A percentile compares a stretch with the other conserved stretches of the same genome.
phyloP scores from a whole-genome alignment of 2,797 vertebrate species.

The Sebastes iracundus region DNA sequence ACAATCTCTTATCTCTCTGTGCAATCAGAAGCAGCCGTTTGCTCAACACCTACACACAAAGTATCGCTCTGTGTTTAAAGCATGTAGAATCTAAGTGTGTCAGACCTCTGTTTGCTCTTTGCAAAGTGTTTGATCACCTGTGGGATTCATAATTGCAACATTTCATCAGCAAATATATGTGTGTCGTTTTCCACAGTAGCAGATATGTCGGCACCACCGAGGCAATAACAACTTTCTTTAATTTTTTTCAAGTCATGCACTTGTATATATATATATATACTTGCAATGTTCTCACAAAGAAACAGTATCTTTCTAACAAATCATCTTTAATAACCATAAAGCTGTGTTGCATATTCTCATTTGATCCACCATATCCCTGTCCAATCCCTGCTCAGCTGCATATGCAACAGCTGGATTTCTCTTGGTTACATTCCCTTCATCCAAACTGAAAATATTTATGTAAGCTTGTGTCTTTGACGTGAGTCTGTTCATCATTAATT shows the following conservation, averaged over 20 bases:
- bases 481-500: conserved; percentile 35
- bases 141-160: conserved; percentile 63
- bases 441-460: conserved; percentile 63
- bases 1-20: conserved; percentile 24
- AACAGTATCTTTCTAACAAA: not conserved
- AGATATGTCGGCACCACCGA: not conserved
- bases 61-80: conserved; percentile 38
- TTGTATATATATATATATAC: not conserved
- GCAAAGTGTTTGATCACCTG: conserved; percentile 75
- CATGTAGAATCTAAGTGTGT: conserved; percentile 2
- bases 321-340: conserved; percentile 2
- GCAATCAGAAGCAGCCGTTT: conserved; percentile 25
- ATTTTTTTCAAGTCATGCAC: not conserved
- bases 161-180: conserved; percentile 66
- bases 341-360: conserved; percentile 7
- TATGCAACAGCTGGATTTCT: conserved; percentile 61
- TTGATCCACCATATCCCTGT: not conserved
- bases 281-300: not conserved
- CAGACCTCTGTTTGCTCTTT: conserved; percentile 64
- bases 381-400: not conserved
- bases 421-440: conserved; percentile 60
- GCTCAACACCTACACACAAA: conserved; percentile 30
- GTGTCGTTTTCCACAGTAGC: conserved; percentile 25
- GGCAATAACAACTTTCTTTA: conserved; percentile 17
- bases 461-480: conserved; percentile 40